phyloP scores from a whole-genome alignment of 2,113 vertebrate species.

The Gallinago jamesoni region DNA sequence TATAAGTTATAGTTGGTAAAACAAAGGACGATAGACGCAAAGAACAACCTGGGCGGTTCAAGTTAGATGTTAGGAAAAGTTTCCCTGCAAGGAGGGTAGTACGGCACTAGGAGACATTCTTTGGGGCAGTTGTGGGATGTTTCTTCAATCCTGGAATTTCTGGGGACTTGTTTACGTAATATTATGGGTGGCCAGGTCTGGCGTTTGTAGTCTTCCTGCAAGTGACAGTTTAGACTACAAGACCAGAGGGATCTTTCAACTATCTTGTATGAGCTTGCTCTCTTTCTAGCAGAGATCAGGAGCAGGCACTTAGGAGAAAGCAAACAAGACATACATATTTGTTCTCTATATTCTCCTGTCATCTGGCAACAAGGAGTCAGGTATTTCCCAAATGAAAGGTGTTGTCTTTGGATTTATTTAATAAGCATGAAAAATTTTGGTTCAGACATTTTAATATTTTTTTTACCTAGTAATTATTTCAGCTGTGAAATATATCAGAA shows the following conservation, averaged over 20 bases:
- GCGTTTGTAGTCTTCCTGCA: not conserved
- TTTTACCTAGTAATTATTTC: not conserved
- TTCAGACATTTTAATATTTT: not conserved
- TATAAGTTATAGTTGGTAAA: not conserved
- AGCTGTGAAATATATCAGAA: not conserved
- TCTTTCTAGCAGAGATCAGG: not conserved
- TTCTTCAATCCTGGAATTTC: not conserved
- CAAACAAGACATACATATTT: not conserved
- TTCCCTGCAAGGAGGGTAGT: not conserved
- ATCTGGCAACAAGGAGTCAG: not conserved
- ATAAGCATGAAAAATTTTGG: not conserved
- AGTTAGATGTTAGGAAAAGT: not conserved
- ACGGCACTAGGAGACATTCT: not conserved
- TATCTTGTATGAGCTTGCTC: not conserved
- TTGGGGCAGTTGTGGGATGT: no score
- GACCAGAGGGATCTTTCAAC: not conserved
- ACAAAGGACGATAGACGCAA: not conserved
- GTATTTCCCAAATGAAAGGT: not conserved
- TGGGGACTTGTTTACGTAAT: not conserved
- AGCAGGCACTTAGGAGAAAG: not conserved
- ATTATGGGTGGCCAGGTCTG: not conserved
- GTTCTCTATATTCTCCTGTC: not conserved
- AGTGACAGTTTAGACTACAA: not conserved
- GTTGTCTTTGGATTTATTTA: not conserved
- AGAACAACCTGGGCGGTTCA: not conserved